These are phyloP conservation scores for Scomber japonicus DNA, from an alignment of 2,113 vertebrate species.

Conservation along the genomic window DNA sequence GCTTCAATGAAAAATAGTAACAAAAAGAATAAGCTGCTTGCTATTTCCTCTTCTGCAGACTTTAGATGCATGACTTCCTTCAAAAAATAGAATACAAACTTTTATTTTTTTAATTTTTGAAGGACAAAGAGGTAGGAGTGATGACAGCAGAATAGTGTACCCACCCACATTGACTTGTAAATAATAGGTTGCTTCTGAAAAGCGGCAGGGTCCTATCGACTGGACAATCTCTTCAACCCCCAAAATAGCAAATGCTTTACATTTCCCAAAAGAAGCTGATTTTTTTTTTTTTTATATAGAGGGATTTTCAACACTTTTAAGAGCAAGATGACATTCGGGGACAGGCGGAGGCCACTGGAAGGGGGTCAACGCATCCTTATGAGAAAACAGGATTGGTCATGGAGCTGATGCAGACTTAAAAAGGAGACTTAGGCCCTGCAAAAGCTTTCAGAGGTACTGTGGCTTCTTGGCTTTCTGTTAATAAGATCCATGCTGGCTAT, in stretches of 20 bases:
- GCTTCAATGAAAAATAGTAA: conserved; percentile 2
- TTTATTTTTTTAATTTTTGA: conserved; percentile 13
- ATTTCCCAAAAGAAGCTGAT: conserved; percentile 48
- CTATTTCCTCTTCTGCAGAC: neutral
- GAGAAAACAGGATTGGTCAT: conserved; percentile 82
- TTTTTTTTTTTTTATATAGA: conserved; percentile 22
- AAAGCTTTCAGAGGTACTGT: conserved; percentile 59
- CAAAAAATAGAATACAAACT: conserved; percentile 37
- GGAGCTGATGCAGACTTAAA: conserved; percentile 77
- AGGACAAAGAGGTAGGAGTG: conserved; percentile 41
- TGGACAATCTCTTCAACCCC: conserved; percentile 38
- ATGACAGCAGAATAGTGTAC: conserved; percentile 1
- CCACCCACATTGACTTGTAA: conserved; percentile 46
- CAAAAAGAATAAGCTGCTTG: neutral
- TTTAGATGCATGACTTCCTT: conserved; percentile 24
- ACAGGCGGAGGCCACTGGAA: conserved; percentile 48
- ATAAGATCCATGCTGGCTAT: conserved; percentile 64
- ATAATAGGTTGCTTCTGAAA: conserved; percentile 33
- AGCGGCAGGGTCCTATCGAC: conserved; percentile 40
- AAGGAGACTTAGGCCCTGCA: conserved; percentile 49
- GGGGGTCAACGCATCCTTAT: conserved; percentile 61
- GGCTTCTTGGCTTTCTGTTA: conserved; percentile 64
- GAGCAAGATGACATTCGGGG: conserved; percentile 46
- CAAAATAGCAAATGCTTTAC: conserved; percentile 50
- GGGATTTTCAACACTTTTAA: conserved; percentile 59